These are phyloP conservation scores for Epinephelus malabaricus DNA, from an alignment of 2,797 vertebrate species.

Conservation along the genomic window DNA sequence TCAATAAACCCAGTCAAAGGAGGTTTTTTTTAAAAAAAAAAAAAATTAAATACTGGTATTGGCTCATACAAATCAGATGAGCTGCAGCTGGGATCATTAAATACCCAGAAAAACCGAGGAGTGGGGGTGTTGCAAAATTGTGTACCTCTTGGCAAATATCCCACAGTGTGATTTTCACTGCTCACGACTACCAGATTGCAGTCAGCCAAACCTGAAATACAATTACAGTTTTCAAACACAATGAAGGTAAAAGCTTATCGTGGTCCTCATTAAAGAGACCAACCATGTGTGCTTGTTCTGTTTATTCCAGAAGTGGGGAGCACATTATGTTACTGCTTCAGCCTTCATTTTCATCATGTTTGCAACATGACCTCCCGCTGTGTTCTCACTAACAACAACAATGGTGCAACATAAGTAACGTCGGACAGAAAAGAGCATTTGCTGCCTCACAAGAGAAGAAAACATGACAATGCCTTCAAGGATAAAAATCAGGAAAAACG, in stretches of 20 bases:
- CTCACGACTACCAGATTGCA: not conserved
- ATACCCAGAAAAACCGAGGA: not conserved
- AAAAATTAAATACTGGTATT: not conserved
- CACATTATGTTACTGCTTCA: constrained; percentile 22
- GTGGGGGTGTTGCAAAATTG: not conserved
- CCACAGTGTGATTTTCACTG: not conserved
- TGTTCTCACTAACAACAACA: constrained; percentile 26
- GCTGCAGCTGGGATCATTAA: constrained; percentile 5
- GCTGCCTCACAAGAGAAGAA: constrained; percentile 12
- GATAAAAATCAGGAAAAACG: not conserved
- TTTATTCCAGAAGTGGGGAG: constrained; percentile 23
- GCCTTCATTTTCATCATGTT: constrained; percentile 23
- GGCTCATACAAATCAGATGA: not conserved
- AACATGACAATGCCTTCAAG: constrained; percentile 22
- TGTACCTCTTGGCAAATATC: not conserved
- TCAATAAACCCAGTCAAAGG: not conserved
- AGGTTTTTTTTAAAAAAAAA: too few relatives aligned
- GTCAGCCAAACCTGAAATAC: constrained; percentile 5
- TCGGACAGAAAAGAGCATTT: constrained; percentile 7
- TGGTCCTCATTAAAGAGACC: constrained; percentile 3
- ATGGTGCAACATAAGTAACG: not conserved
- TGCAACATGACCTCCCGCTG: constrained; percentile 38
- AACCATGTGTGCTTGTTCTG: constrained; percentile 5
- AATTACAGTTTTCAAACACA: constrained; percentile 14
- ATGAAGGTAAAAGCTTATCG: constrained; percentile 2